Evolutionary conservation across 2,113 vertebrate species (phyloP), one percentile per base, ranked within the genome.

Genomic region (Plecturocebus donacophilus): DNA sequence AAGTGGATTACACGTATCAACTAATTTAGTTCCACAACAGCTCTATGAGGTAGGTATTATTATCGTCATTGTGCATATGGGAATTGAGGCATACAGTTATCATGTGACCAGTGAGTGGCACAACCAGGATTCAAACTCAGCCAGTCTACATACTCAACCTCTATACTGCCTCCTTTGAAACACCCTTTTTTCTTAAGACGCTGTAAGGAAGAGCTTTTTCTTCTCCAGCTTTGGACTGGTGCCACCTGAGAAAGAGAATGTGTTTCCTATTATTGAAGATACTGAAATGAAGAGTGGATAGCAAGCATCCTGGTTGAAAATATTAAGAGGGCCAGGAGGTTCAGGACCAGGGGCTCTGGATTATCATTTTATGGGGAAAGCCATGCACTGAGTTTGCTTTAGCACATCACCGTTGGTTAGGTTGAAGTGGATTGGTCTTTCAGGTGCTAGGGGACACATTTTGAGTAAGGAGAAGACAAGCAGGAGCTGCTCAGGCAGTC

Each of bases 1-100:
- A 86, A 95, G 76, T 93, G 91, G 82, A 95, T 95, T 76, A 86
- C 32, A 82, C 10, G 21, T 58, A 64, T 38, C 90, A 71, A 1
- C 91, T 92, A 61, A 90, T 82, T 61, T 75, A 92, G 81, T 86
- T 40, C 21, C 56, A 81, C 56, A 85, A 56, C 56, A 64, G 86
- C 68, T 8, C 42, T 89, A 5, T 61, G 86, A 92, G 47, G 79
- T 95, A 73, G 70, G 75, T 68, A 45, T 61, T 91, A 4, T 73
- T 93, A 91, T 89, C 17, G n/a, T 89, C 56, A 16, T 25, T 45
- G 25, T 38, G 49, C 71, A 66, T 27, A 17, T 17, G 89, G 82
- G 76, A 87, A 52, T 35, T 2, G n/a, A 96, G 76, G 71, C 84
- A 82, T 52, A n/a, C 40, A 71, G 27, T 91, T 75, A 79, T 23